Evolutionary conservation across 2,888 invertebrate genomes (phyloP).

Genomic region (Perizoma flavofasciatum): DNA sequence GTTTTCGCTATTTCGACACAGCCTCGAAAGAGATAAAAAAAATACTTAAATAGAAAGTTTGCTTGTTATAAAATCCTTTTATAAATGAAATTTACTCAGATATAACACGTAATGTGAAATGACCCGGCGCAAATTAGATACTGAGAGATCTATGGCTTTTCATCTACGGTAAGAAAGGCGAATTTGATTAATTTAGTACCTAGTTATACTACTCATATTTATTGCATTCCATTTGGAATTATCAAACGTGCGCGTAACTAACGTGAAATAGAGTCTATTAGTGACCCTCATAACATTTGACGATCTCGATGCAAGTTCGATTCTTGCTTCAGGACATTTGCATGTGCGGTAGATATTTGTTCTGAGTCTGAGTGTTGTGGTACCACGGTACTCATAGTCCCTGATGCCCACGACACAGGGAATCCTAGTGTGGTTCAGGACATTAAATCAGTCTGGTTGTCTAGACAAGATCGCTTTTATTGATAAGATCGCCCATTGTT

Average conservation of each 20-base stretch:
- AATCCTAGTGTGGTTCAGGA: too few species aligned
- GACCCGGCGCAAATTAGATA: slow-evolving; percentile 8
- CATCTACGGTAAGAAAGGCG: slow-evolving; percentile 1
- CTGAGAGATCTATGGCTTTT: too few species aligned
- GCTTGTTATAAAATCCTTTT: not conserved
- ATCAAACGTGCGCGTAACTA: not conserved
- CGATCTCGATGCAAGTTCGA: too few species aligned
- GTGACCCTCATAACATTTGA: not conserved
- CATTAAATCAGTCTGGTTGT: too few species aligned
- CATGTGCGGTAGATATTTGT: too few species aligned
- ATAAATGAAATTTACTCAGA: slow-evolving; percentile 9
- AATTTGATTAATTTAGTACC: slow-evolving; percentile 13
- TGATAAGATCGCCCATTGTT: too few species aligned
- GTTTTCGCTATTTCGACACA: not conserved
- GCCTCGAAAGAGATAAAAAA: not conserved
- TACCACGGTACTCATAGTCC: too few species aligned
- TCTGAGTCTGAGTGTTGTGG: too few species aligned
- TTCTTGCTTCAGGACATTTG: too few species aligned
- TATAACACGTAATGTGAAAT: slow-evolving; percentile 2
- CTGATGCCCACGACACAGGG: too few species aligned
- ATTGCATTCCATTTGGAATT: not conserved
- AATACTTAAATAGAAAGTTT: not conserved
- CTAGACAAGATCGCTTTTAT: too few species aligned
- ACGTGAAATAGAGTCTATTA: not conserved
- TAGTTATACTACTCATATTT: not conserved